Base-by-base conservation (phyloP, 2,113 vertebrate genomes). In the Anarrhichthys ocellatus region DNA sequence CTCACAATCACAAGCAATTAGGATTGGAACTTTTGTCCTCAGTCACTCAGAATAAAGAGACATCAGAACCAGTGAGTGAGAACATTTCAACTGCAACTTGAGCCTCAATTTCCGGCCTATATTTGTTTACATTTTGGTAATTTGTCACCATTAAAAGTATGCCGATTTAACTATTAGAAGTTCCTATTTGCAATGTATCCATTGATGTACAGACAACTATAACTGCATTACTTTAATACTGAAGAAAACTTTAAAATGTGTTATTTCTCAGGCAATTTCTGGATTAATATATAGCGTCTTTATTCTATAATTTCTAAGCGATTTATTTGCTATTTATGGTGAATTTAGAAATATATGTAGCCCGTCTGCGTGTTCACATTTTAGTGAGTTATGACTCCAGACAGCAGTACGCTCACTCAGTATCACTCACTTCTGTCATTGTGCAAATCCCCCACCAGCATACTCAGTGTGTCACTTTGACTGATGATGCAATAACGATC, bases 401-500 rank as follows among this genome's bases (percentile, higher is more conserved):
- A 38, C 9, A 24, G 22, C 27, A 61, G 27, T 34, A 5, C 38
- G 7, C 38, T 38, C 38, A 13, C 42, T 44, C 44, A 46, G 4
- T 17, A 15, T 46, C 44, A 48, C 6, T 38, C 38, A 54, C 32
- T 42, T 58, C 42, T 3, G 0, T 34, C 7, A 20, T 32, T 32
- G 40, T 29, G 40, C 40, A 29, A 76, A 66, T 48, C 18, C 56
- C 63, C 29, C n/a, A 20, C 1, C 14, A 10, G 36, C 40, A 64
- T 38, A 15, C 54, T 20, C 32, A 29, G 1, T 24, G 1, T 32
- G 7, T 42, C 17, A 6, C 5, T 40, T 44, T 46, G 10, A 70
- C 17, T 34, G 9, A 32, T 77, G 52, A 15, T 15, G 42, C 13
- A 83, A 81, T 29, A 56, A 69, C 38, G 44, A 76, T 20, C 66